Conservation (phyloP, 2,888 invertebrate genomes). For the Tipula confusa region DNA sequence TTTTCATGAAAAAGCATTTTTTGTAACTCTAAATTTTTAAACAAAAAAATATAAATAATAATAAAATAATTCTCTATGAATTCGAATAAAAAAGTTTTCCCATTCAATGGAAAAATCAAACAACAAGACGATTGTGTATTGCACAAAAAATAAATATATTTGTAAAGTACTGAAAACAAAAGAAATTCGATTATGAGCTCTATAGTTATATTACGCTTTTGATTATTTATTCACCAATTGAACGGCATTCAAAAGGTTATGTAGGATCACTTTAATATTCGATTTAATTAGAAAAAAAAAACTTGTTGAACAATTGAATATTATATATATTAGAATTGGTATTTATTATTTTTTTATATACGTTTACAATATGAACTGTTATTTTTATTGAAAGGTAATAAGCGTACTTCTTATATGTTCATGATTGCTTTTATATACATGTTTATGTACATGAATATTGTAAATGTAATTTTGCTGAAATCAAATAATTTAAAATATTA, state of each 20-base stretch:
- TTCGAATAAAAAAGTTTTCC: neutral
- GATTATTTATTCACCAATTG: neutral
- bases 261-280: neutral
- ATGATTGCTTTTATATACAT: too few relatives aligned
- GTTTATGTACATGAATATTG: too few relatives aligned
- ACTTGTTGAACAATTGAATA: neutral
- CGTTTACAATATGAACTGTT: neutral
- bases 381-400: neutral
- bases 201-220: neutral
- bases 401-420: too few relatives aligned
- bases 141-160: neutral
- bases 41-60: neutral
- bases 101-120: neutral
- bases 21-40: neutral
- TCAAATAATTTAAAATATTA: too few relatives aligned
- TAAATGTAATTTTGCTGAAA: too few relatives aligned
- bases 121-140: neutral
- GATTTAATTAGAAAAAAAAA: neutral
- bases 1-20: neutral
- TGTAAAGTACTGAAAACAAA: neutral
- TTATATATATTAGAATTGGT: neutral
- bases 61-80: neutral
- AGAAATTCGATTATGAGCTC: neutral
- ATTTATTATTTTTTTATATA: neutral
- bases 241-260: neutral